Conservation (phyloP, 1,140 invertebrate species). For the Drosophila azteca region DNA sequence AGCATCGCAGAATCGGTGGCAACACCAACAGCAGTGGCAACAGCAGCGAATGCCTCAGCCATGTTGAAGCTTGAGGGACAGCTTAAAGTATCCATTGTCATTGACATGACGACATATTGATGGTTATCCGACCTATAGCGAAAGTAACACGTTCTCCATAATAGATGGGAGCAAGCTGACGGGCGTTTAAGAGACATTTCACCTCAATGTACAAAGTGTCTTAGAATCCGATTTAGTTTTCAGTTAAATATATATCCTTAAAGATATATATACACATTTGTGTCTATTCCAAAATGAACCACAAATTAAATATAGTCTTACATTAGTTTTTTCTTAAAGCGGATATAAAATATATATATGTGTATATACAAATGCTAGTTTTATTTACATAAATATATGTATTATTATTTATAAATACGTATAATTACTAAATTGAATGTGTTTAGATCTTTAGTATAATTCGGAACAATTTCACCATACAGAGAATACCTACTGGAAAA, state of each 20-base stretch:
- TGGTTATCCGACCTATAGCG: conserved; percentile 26
- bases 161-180: conserved; percentile 34
- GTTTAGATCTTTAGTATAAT: neutral
- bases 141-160: conserved; percentile 25
- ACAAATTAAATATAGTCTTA: too few species aligned
- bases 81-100: conserved; percentile 44
- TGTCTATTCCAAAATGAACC: too few species aligned
- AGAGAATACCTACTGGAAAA: neutral
- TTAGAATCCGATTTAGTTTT: too few species aligned
- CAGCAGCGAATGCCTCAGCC: conserved; percentile 8
- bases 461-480: neutral
- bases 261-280: too few species aligned
- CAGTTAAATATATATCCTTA: too few species aligned
- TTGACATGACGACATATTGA: conserved; percentile 22
- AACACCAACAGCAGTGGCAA: conserved; percentile 13
- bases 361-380: neutral
- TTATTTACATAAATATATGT: conserved; percentile 19
- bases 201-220: neutral
- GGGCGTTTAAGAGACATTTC: conserved; percentile 4
- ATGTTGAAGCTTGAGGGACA: conserved; percentile 26
- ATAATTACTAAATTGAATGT: conserved; percentile 24
- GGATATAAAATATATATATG: too few species aligned
- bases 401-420: conserved; percentile 25
- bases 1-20: conserved; percentile 1
- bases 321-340: too few species aligned